Conservation (phyloP, 2,888 invertebrate species). For the Epirrhoe tristata region DNA sequence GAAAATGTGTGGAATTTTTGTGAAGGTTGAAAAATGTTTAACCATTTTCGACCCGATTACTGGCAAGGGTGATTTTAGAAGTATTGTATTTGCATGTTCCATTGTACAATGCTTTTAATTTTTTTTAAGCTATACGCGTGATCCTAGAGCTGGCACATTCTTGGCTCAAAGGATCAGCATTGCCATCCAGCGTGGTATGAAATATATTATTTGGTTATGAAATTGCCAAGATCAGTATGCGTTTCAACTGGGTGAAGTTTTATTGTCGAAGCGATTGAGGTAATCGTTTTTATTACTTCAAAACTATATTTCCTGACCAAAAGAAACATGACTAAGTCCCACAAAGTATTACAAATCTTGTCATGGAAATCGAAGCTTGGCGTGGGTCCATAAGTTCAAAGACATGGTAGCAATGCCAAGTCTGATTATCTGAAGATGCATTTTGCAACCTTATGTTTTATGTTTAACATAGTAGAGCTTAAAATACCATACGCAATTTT, state of each 20-base stretch:
- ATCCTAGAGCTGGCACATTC: no score
- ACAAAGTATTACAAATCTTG: not conserved
- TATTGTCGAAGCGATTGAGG: no score
- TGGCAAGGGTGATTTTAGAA: no score
- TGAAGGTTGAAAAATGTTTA: not conserved
- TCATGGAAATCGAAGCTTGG: slow-evolving; percentile 24
- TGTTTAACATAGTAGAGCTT: not conserved
- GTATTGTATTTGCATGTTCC: no score
- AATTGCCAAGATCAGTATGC: no score
- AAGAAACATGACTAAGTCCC: not conserved
- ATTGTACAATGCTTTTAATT: no score
- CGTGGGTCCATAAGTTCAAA: slow-evolving; percentile 29
- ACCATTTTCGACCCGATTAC: not conserved
- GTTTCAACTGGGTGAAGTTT: no score
- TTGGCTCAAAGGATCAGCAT: no score
- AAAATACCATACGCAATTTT: not conserved
- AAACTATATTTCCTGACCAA: not conserved
- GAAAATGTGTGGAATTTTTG: not conserved
- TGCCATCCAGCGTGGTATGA: no score
- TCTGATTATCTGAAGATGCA: not conserved
- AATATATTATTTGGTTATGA: no score
- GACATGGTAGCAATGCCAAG: slow-evolving; percentile 21
- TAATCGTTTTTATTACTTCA: not conserved
- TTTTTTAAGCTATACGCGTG: no score
- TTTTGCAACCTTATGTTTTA: slow-evolving; percentile 2